Base-by-base conservation (phyloP, 2,888 invertebrate genomes). In the Folsomia candida region DNA sequence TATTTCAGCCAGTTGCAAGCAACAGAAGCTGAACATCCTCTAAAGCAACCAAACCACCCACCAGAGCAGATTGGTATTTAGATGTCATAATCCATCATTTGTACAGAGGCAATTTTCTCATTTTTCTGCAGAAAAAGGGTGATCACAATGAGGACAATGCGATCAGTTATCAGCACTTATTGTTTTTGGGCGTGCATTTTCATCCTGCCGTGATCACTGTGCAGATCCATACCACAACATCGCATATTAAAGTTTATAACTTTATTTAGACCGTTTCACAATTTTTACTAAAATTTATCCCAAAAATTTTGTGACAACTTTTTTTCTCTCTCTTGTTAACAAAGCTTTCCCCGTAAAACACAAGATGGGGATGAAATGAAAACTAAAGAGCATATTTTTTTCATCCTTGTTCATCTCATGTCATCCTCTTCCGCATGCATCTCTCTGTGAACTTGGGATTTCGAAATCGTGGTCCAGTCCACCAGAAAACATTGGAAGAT, bases 361-460 rank as follows among this genome's bases (percentile, higher is more conserved):
- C 9, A 64, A 64, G 63, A 64, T 64, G 63, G 63, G 63, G 63
- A 64, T 64, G 63, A 64, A 37, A 64, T 64, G 51, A 47, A 64
- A 37, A 51, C n/a, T n/a, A n/a, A 51, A 29, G 63, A 24, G 51
- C 18, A 24, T 61, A 20, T 6, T 37, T 37, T 37, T 37, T 37
- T 37, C 37, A 37, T 14, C 37, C 37, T 37, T 37, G 37, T 9
- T 14, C 37, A 37, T 37, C 37, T 37, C 37, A 37, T 37, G 37
- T 14, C 37, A 9, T 37, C 37, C 37, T 37, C 14, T 37, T 37
- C 14, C 37, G 54, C 6, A 54, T 54, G 6, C 20, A 22, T 14
- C 18, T 22, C 9, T 47, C 18, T 47, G 9, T 47, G 47, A 47
- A 11, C 9, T 47, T 11, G 18, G 18, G 9, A 47, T 47, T 18